phyloP scores from a whole-genome alignment of 2,888 invertebrate species.

The Elaeidobius kamerunicus region DNA sequence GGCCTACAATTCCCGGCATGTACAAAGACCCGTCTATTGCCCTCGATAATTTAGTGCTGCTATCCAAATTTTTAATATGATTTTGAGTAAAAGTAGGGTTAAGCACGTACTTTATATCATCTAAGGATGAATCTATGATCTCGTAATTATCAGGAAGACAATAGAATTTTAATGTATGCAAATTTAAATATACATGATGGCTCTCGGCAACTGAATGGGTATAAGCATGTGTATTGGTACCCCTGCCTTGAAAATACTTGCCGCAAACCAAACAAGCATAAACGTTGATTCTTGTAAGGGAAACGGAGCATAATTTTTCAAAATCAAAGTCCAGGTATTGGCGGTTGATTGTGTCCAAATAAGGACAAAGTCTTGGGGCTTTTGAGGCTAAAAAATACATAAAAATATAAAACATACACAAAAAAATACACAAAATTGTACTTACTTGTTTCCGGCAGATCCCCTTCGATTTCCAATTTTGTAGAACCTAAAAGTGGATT shows the following conservation, averaged over 20 bases:
- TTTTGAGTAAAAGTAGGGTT: conserved; percentile 91
- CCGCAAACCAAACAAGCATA: conserved; percentile 99
- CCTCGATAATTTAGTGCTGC: conserved; percentile 79
- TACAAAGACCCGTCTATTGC: conserved; percentile 97
- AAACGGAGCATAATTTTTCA: conserved; percentile 98
- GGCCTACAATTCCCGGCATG: conserved; percentile 94
- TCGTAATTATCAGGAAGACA: conserved; percentile 99
- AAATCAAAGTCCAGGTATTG: conserved; percentile 98
- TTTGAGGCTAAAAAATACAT: conserved; percentile 11
- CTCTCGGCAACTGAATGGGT: conserved; percentile 97
- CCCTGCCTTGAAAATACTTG: conserved; percentile 96
- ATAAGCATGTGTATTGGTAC: conserved; percentile 97
- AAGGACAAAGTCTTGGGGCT: conserved; percentile 71
- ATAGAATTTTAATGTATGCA: conserved; percentile 96
- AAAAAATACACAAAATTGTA: not conserved
- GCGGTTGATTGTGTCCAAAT: conserved; percentile 96
- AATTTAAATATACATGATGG: conserved; percentile 96
- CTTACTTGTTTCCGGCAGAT: not conserved
- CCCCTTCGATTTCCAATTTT: not conserved
- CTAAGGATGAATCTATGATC: conserved; percentile 93
- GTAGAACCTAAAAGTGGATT: not conserved
- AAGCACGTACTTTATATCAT: conserved; percentile 97
- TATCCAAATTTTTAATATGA: conserved; percentile 81
- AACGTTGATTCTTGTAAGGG: conserved; percentile 96
- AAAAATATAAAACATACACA: not conserved